Evolutionary conservation across 2,113 vertebrate species (phyloP).

Genomic region (Rhynchopsitta pachyrhyncha): DNA sequence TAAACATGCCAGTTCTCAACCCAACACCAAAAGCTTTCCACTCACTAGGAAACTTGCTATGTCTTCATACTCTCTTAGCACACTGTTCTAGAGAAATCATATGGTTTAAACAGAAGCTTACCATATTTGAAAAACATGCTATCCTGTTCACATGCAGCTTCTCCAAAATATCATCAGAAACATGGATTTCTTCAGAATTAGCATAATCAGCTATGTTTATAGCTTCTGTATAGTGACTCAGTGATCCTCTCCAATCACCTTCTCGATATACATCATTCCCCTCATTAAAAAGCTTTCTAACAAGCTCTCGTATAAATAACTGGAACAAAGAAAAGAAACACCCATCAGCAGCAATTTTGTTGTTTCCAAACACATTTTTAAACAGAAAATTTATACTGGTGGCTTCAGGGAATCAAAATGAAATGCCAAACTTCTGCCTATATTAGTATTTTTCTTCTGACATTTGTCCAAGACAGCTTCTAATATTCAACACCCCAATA

Average conservation of each 20-base stretch:
- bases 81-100: neutral
- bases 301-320: slow-evolving; percentile 90
- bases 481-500: neutral
- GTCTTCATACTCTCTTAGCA: neutral
- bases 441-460: neutral
- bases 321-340: slow-evolving; percentile 59
- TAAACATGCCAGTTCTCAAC: neutral
- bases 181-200: slow-evolving; percentile 87
- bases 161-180: slow-evolving; percentile 83
- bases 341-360: neutral
- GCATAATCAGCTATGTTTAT: slow-evolving; percentile 93
- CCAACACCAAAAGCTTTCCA: neutral
- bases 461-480: neutral
- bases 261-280: slow-evolving; percentile 92
- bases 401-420: neutral
- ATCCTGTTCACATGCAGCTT: slow-evolving; percentile 93
- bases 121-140: slow-evolving; percentile 89
- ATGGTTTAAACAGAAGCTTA: slow-evolving; percentile 53
- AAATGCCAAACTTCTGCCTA: neutral
- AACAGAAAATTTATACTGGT: neutral
- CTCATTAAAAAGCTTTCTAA: slow-evolving; percentile 93
- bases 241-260: slow-evolving; percentile 84
- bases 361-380: neutral
- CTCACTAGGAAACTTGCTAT: neutral
- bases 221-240: slow-evolving; percentile 92